Evolutionary conservation across 92 coral and sea anemone genomes (phyloP).

Genomic region (Ricordea florida): DNA sequence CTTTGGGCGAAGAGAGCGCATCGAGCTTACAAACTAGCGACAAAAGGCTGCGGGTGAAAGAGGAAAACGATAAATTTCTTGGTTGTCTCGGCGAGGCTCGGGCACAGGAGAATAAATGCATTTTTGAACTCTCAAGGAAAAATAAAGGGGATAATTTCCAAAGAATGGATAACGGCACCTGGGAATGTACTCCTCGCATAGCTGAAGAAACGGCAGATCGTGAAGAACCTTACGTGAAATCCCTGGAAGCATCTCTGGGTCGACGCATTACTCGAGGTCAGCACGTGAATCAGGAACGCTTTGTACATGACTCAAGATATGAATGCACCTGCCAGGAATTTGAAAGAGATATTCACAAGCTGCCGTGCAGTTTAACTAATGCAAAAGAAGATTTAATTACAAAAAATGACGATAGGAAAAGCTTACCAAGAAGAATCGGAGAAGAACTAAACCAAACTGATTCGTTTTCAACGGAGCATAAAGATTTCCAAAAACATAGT

Average conservation of each 20-base stretch:
- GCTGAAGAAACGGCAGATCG: no score
- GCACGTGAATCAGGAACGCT: not conserved
- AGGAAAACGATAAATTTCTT: conserved; percentile 27
- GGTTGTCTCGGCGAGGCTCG: conserved; percentile 2
- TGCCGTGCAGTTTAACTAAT: not conserved
- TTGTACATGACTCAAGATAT: not conserved
- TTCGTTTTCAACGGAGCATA: not conserved
- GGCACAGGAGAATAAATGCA: no score
- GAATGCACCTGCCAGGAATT: conserved; percentile 14
- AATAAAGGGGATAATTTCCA: no score
- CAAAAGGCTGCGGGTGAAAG: not conserved
- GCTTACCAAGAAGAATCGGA: not conserved
- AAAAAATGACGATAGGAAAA: not conserved
- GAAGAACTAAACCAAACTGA: not conserved
- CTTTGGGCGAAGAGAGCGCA: not conserved
- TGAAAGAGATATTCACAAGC: not conserved
- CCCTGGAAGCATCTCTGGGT: no score
- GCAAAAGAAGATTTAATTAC: not conserved
- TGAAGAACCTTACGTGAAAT: no score
- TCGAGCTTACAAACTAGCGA: not conserved
- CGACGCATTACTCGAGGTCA: no score
- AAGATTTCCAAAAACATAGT: not conserved
- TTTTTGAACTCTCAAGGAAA: no score
- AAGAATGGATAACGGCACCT: no score
- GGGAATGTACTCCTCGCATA: no score